Percentiles rank a stretch among this genome's conserved stretches.
Conservation (phyloP, 2,797 vertebrate genomes). For the Protosalanx chinensis region DNA sequence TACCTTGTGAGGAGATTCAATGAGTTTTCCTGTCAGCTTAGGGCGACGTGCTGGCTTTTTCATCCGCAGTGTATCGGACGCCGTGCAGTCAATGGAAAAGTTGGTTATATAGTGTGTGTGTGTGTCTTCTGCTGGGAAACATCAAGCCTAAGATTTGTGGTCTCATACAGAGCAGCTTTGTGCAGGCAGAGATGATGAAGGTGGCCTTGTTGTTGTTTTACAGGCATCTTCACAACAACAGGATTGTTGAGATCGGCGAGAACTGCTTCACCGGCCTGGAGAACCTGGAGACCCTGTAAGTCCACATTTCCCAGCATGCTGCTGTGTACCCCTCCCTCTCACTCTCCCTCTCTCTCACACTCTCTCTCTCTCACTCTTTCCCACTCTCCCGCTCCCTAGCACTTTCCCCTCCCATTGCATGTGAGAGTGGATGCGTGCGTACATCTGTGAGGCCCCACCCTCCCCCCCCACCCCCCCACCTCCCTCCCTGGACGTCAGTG, state of each 20-base stretch:
- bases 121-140: background rate
- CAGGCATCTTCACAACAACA: slow-evolving; percentile 98
- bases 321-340: background rate
- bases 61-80: slow-evolving; percentile 3
- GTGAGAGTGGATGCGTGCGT: slow-evolving; percentile 13
- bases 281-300: slow-evolving; percentile 97
- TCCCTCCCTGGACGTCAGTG: slow-evolving; percentile 64
- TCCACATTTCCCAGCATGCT: slow-evolving; percentile 35
- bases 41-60: background rate
- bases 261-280: slow-evolving; percentile 89
- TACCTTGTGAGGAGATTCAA: slow-evolving; percentile 1
- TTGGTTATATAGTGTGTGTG: slow-evolving; percentile 1
- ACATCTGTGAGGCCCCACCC: slow-evolving; percentile 46
- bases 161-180: background rate
- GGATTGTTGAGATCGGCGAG: slow-evolving; percentile 86
- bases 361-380: slow-evolving; percentile 5
- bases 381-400: slow-evolving; percentile 29
- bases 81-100: background rate
- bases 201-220: slow-evolving; percentile 22
- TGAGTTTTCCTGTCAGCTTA: background rate
- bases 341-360: slow-evolving; percentile 1
- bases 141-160: background rate
- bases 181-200: background rate
- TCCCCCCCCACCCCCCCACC: slow-evolving; percentile 40
- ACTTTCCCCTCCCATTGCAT: slow-evolving; percentile 25